These are phyloP conservation scores for Ceratosolen solmsi DNA, from an alignment of 1,140 invertebrate species.

Conservation along the genomic window DNA sequence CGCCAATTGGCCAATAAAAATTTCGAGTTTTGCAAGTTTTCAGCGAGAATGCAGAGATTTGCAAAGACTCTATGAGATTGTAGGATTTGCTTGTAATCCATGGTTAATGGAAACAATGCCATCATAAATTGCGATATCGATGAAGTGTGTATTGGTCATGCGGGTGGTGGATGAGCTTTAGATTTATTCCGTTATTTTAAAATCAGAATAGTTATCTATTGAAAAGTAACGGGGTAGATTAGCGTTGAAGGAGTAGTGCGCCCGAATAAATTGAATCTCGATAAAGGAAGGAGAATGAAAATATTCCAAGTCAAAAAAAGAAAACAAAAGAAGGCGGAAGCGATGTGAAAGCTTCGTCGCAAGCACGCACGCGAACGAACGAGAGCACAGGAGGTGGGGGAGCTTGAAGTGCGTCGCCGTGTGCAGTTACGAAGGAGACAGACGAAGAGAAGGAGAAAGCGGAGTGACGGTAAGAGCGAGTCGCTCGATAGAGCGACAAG, in stretches of 20 bases:
- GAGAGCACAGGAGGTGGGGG: constrained; percentile 54
- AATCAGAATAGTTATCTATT: not conserved
- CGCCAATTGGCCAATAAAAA: too few relatives aligned
- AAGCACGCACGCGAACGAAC: constrained; percentile 55
- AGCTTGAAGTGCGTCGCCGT: constrained; percentile 34
- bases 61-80: too few relatives aligned
- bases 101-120: too few relatives aligned
- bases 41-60: too few relatives aligned
- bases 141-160: not conserved
- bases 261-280: not conserved
- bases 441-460: constrained; percentile 14
- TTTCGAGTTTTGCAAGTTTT: too few relatives aligned
- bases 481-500: not conserved
- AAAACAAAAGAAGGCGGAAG: constrained; percentile 24
- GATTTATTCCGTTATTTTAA: not conserved
- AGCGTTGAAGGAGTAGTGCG: not conserved
- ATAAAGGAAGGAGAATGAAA: not conserved
- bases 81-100: too few relatives aligned
- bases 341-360: constrained; percentile 30
- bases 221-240: not conserved
- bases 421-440: constrained; percentile 21
- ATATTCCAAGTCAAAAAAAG: not conserved
- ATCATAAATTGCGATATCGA: not conserved
- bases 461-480: not conserved
- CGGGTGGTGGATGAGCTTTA: not conserved